Percentiles rank a stretch among this genome's conserved stretches.
These are phyloP conservation scores for Exephanes ischioxanthus DNA, from an alignment of 2,888 invertebrate species.

Conservation along the genomic window DNA sequence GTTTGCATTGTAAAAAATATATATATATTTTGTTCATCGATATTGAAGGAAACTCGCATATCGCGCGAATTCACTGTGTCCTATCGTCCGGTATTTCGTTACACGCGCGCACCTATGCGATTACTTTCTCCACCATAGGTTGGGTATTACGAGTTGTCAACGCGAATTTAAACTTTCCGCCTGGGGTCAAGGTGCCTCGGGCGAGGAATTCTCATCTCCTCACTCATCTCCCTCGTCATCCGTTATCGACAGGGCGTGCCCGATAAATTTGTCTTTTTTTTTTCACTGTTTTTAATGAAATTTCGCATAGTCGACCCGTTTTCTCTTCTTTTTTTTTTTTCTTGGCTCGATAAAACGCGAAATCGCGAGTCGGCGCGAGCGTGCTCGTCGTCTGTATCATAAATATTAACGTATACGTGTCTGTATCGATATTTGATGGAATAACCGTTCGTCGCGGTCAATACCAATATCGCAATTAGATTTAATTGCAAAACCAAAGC, in stretches of 20 bases:
- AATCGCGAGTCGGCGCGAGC: conserved; percentile 21
- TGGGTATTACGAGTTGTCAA: conserved; percentile 21
- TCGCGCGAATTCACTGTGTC: not conserved
- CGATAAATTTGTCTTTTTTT: not conserved
- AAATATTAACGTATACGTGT: not conserved
- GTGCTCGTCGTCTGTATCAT: not conserved
- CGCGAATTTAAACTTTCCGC: conserved; percentile 55
- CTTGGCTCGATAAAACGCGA: conserved; percentile 21
- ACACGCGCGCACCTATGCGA: conserved; percentile 25
- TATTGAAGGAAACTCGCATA: not conserved
- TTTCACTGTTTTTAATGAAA: conserved; percentile 1
- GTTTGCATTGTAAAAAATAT: no score
- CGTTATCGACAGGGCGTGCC: conserved; percentile 30
- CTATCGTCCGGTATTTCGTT: not conserved
- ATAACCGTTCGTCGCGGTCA: conserved; percentile 59
- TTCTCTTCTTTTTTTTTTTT: conserved; percentile 28
- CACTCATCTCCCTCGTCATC: conserved; percentile 20
- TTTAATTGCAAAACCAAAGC: conserved; percentile 62
- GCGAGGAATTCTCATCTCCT: conserved; percentile 44
- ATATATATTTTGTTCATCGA: not conserved
- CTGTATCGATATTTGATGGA: not conserved
- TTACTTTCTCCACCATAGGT: conserved; percentile 61
- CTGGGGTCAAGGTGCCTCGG: conserved; percentile 58
- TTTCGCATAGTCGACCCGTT: conserved; percentile 26
- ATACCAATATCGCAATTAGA: conserved; percentile 68